phyloP scores from a whole-genome alignment of 2,888 invertebrate genomes.

The Tetropium fuscum region DNA sequence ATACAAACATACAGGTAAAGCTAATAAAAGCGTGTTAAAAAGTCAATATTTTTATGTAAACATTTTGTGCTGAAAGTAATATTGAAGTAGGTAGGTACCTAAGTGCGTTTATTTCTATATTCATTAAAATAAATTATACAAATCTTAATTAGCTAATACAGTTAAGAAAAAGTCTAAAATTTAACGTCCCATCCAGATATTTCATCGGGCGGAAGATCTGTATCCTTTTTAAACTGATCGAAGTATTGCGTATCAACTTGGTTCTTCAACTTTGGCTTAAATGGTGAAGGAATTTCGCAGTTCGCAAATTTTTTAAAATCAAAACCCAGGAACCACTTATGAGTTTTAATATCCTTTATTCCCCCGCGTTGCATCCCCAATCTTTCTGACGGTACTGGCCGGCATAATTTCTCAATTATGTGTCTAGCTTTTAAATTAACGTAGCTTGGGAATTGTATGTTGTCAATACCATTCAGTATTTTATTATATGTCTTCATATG shows the following conservation, averaged over 20 bases:
- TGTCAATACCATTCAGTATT: conserved; percentile 92
- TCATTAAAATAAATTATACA: conserved; percentile 12
- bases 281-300: conserved; percentile 77
- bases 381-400: conserved; percentile 87
- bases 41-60: no score
- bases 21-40: no score
- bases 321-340: conserved; percentile 91
- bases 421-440: conserved; percentile 83
- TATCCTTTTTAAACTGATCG: conserved; percentile 85
- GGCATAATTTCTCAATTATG: conserved; percentile 87
- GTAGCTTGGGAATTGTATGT: conserved; percentile 79
- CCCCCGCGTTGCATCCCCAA: conserved; percentile 91
- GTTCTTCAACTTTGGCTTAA: conserved; percentile 68
- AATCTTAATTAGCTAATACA: not conserved
- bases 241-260: conserved; percentile 87
- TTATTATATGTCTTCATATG: conserved; percentile 96
- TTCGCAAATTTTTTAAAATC: conserved; percentile 86
- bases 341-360: conserved; percentile 83
- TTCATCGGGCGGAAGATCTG: conserved; percentile 88
- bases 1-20: no score
- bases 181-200: conserved; percentile 91
- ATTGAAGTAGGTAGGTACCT: no score
- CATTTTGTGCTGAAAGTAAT: no score
- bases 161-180: conserved; percentile 69
- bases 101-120: no score